Percentiles rank a stretch among this genome's conserved stretches.
Conservation (phyloP, 2,888 invertebrate genomes). For the Lasioglossum calceatum region DNA sequence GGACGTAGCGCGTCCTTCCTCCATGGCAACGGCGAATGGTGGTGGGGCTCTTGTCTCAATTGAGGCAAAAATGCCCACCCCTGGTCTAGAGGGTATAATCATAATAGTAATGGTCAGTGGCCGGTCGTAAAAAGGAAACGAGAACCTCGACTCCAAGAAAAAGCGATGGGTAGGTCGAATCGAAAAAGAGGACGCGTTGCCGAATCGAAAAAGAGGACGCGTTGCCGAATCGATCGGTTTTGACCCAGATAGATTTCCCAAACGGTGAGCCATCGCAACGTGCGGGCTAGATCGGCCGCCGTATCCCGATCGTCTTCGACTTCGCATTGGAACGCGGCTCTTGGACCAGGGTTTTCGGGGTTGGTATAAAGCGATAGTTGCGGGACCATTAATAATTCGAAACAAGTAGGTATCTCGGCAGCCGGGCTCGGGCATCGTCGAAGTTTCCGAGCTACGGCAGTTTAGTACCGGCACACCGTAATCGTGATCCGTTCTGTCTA, state of each 20-base stretch:
- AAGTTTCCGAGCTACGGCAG: not conserved
- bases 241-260: conserved; percentile 1
- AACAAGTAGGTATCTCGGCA: conserved; percentile 11
- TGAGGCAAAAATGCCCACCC: too few relatives aligned
- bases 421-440: not conserved
- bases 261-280: not conserved
- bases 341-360: not conserved
- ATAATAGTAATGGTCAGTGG: not conserved
- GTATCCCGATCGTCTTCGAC: not conserved
- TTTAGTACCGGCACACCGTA: conserved; percentile 14
- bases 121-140: not conserved
- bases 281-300: not conserved
- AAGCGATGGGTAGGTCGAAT: not conserved
- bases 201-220: not conserved
- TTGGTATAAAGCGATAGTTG: not conserved
- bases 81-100: too few relatives aligned
- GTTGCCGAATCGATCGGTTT: not conserved
- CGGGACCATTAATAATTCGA: conserved; percentile 16
- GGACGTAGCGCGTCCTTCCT: too few relatives aligned
- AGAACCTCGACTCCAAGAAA: not conserved
- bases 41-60: too few relatives aligned
- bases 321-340: not conserved
- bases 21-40: too few relatives aligned
- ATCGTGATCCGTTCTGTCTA: conserved; percentile 25
- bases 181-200: not conserved